Percentiles rank a stretch among this genome's conserved stretches.
Evolutionary conservation across 2,797 vertebrate genomes (phyloP).

Genomic region (Paramormyrops hopkinsi): DNA sequence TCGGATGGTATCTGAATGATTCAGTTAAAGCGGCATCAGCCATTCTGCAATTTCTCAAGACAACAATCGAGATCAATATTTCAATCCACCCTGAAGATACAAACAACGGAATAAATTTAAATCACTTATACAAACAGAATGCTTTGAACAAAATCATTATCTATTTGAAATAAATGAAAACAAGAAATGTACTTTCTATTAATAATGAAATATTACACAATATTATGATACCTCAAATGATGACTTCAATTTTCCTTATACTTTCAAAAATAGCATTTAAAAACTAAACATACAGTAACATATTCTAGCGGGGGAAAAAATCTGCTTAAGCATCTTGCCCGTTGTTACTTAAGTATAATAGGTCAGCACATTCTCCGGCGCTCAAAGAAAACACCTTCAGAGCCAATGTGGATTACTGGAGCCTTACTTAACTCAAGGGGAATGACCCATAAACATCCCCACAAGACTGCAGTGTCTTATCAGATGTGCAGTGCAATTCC

Average conservation of each 20-base stretch:
- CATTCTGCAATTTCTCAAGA: not conserved
- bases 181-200: not conserved
- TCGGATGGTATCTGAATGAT: not conserved
- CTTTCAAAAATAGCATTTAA: not conserved
- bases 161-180: not conserved
- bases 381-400: not conserved
- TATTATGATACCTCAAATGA: not conserved
- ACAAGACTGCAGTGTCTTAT: not conserved
- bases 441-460: slow-evolving; percentile 3
- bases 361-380: not conserved
- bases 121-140: slow-evolving; percentile 6
- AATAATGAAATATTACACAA: not conserved
- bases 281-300: not conserved
- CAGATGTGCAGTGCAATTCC: not conserved
- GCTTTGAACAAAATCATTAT: not conserved
- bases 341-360: not conserved
- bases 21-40: not conserved
- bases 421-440: not conserved
- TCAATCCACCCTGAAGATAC: slow-evolving; percentile 1
- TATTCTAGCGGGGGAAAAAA: not conserved
- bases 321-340: not conserved
- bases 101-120: not conserved
- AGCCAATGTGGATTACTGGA: not conserved
- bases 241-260: not conserved
- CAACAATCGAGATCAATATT: not conserved